These are phyloP conservation scores for Drosophila meridionalis DNA, from an alignment of 2,888 invertebrate genomes.

Conservation along the genomic window DNA sequence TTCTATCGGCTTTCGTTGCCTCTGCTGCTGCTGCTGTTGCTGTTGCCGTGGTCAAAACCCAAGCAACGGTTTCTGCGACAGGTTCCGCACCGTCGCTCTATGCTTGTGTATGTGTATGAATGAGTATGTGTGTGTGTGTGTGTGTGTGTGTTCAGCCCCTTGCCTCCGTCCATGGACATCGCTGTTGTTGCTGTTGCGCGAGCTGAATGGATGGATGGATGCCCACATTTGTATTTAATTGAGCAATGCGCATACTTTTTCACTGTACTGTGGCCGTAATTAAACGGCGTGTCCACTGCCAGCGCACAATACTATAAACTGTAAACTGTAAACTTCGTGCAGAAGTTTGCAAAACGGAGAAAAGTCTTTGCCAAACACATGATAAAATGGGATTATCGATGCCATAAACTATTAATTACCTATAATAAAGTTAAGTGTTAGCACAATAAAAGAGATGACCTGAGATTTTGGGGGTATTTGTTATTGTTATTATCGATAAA, in stretches of 20 bases:
- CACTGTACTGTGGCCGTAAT: slow-evolving; percentile 55
- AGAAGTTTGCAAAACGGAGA: slow-evolving; percentile 17
- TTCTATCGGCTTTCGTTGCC: slow-evolving; percentile 61
- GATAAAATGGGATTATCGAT: neutral
- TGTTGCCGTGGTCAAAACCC: slow-evolving; percentile 64
- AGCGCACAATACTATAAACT: slow-evolving; percentile 18
- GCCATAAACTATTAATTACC: neutral
- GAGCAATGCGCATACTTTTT: slow-evolving; percentile 70
- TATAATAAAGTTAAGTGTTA: slow-evolving; percentile 1
- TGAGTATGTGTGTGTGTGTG: neutral
- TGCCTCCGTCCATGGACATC: slow-evolving; percentile 17
- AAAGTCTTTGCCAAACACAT: slow-evolving; percentile 4
- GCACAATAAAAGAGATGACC: neutral
- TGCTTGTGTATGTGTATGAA: neutral
- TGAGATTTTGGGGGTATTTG: neutral
- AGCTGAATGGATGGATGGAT: slow-evolving; percentile 66
- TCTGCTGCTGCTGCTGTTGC: slow-evolving; percentile 38
- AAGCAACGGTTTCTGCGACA: slow-evolving; percentile 70
- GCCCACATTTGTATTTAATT: slow-evolving; percentile 78
- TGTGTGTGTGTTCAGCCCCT: slow-evolving; percentile 17
- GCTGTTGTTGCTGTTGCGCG: slow-evolving; percentile 40
- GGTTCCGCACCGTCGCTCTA: slow-evolving; percentile 66
- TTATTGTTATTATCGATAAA: slow-evolving; percentile 10
- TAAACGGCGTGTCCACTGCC: slow-evolving; percentile 51
- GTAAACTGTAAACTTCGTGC: slow-evolving; percentile 8